Base-by-base conservation (phyloP, 2,888 invertebrate genomes). In the Galerucella pusilla region DNA sequence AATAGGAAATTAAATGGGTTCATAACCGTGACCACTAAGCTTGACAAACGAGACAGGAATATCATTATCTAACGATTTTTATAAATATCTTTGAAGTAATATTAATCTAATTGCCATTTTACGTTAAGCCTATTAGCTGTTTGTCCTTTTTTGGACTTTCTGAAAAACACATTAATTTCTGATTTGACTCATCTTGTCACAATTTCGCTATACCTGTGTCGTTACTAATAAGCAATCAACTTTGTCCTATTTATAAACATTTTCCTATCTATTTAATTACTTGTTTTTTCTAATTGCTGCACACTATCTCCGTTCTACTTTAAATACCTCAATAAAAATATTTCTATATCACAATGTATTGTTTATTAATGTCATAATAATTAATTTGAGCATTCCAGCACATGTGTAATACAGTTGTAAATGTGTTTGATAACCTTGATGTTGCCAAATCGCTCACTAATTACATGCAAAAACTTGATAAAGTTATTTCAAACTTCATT, bases 1-100 rank as follows among this genome's bases (percentile, higher is more conserved):
- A 52, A 52, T 52, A n/a, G 52, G 52, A 52, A n/a, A n/a, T n/a
- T n/a, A 52, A 57, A 57, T 57, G 16, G 20, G 57, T 57, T 57
- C 20, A 57, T 10, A 57, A 57, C 57, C 57, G 20, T 57, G 57
- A 57, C 57, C 57, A 57, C 20, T 3, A 20, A 9, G 16, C 6
- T 52, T 52, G n/a, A 52, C n/a, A n/a, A n/a, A 52, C 49, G 14
- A 49, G 49, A 14, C 49, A 49, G 2, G 49, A 49, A 49, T 49
- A 49, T 42, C 35, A 42, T 49, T 49, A 49, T 49, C 12, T 16
- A 57, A 57, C 20, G 3, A 20, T 20, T 14, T 52, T 52, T 52
- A 52, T 4, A 52, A 52, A 52, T 52, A 52, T 52, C 52, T n/a
- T 7, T 52, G 14, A n/a, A 52, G 52, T 52, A 52, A 52, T 52